Base-by-base conservation (phyloP, 2,797 vertebrate species). In the Darevskia nairensis region DNA sequence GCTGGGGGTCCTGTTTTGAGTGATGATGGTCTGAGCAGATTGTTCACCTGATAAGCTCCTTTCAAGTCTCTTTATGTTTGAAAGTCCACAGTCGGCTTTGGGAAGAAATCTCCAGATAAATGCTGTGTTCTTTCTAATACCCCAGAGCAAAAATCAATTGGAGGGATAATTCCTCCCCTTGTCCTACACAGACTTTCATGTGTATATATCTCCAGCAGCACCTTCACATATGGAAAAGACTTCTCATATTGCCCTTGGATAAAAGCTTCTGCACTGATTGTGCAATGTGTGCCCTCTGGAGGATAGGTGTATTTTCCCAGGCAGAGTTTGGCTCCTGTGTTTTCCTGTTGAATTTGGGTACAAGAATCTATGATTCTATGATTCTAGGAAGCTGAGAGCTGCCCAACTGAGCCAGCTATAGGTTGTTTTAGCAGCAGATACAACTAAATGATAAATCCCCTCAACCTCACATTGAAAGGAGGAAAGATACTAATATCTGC, bases 81-180 rank as follows among this genome's bases (percentile, higher is more conserved):
- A 98, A 98, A 98, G 98, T 98, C 97, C 96, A 95, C 95, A 97
- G 97, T 97, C 97, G 97, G 98, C 97, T 98, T 98, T 96, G 95
- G 96, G 94, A 95, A 96, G 95, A 96, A 97, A 96, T 96, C 98
- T 98, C 97, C 97, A 97, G 98, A 98, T 99, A 98, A 98, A 98
- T 96, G 97, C 96, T 96, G 97, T 97, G 97, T 98, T 98, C 97
- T 97, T 97, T 97, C 97, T 98, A 98, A 99, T 99, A 98, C 98
- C 98, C 98, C 97, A 97, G 98, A 98, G 98, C 96, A 96, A 98
- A 98, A 99, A 98, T 99, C 98, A 98, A 98, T 99, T 98, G 97
- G 96, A 97, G 95, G 98, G 98, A 98, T 98, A 98, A 98, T 98
- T 98, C 98, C 96, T 97, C 96, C 93, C 96, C 97, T 97, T 97